phyloP scores from a whole-genome alignment of 2,113 vertebrate genomes.

The Perca schrenkii region DNA sequence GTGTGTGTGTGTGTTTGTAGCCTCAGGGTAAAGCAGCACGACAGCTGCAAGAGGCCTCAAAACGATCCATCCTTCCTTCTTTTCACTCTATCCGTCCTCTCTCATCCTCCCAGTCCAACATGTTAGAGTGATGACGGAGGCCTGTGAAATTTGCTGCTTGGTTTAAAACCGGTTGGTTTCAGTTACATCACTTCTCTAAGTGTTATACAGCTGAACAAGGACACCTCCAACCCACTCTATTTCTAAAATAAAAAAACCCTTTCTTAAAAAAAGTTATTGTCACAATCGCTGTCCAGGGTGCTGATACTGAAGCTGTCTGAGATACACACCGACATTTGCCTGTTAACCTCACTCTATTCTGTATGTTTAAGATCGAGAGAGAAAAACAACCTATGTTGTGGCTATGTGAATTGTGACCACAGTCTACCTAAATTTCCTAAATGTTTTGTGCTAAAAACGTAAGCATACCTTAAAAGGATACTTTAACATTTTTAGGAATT shows the following conservation, averaged over 20 bases:
- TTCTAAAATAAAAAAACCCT: not conserved
- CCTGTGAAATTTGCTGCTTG: not conserved
- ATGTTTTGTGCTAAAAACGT: not conserved
- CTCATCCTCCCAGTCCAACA: not conserved
- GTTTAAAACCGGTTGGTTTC: not conserved
- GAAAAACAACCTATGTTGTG: not conserved
- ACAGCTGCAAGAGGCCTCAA: constrained; percentile 75
- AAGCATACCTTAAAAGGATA: not conserved
- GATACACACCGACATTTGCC: not conserved
- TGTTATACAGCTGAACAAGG: not conserved
- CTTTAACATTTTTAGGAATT: not conserved
- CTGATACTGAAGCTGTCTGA: constrained; percentile 2
- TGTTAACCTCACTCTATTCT: too few relatives aligned
- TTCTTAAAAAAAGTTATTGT: not conserved
- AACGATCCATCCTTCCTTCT: constrained; percentile 35
- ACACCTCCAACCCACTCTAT: not conserved
- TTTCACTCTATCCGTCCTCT: constrained; percentile 1
- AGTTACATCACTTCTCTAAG: not conserved
- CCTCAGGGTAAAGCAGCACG: constrained; percentile 61
- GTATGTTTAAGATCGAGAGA: too few relatives aligned
- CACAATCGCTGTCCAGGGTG: constrained; percentile 22
- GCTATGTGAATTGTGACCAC: not conserved
- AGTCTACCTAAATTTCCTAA: too few relatives aligned
- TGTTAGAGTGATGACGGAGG: not conserved
- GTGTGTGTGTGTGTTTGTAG: constrained; percentile 44